Evolutionary conservation across 2,888 invertebrate species (phyloP).

Genomic region (Axea sp.): DNA sequence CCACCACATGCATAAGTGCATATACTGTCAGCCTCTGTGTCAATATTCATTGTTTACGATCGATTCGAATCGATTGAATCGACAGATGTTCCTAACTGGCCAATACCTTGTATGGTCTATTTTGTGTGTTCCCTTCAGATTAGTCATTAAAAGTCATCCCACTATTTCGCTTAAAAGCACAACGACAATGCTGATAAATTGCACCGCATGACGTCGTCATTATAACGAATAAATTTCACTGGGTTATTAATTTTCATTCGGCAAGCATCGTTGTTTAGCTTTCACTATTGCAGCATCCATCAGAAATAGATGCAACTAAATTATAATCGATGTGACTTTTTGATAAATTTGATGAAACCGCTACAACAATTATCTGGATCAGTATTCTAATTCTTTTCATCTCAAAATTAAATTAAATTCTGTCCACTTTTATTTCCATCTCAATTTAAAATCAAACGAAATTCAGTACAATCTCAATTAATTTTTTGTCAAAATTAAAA

Average conservation of each 20-base stretch:
- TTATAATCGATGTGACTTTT: too few species aligned
- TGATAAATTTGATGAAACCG: too few species aligned
- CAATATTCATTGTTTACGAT: constrained; percentile 59
- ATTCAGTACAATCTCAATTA: too few species aligned
- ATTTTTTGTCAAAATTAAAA: too few species aligned
- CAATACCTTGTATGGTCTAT: constrained; percentile 14
- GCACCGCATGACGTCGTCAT: constrained; percentile 27
- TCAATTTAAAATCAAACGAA: too few species aligned
- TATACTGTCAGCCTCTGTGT: not conserved
- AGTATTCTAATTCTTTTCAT: too few species aligned
- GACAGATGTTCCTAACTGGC: constrained; percentile 51
- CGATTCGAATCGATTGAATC: constrained; percentile 58
- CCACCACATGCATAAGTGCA: not conserved
- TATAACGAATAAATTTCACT: constrained; percentile 38
- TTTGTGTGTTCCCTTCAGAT: constrained; percentile 29
- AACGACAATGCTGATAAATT: constrained; percentile 44
- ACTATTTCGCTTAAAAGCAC: constrained; percentile 24
- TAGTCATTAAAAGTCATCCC: constrained; percentile 45
- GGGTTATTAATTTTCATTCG: constrained; percentile 25
- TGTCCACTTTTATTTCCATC: too few species aligned
- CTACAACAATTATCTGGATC: too few species aligned
- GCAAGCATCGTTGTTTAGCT: constrained; percentile 5
- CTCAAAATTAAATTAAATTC: too few species aligned
- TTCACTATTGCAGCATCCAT: not conserved
- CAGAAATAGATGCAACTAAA: not conserved